A percentile compares a stretch with the other conserved stretches of the same genome.
Conservation (phyloP, 1,140 invertebrate species). For the Eupristina koningsbergeri region DNA sequence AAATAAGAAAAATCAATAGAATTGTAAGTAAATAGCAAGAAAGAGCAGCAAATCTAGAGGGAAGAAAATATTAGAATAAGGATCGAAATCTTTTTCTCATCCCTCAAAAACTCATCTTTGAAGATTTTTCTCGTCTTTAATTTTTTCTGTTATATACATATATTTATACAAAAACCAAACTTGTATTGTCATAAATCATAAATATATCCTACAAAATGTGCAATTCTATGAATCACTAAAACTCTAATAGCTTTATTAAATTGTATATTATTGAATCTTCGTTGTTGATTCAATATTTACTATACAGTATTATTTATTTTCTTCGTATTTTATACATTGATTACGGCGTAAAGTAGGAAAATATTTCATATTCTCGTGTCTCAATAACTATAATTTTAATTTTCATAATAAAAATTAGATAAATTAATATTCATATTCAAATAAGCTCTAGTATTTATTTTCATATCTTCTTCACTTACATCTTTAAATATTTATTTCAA, state of each 20-base stretch:
- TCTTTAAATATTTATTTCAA: no score
- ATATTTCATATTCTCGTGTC: background rate
- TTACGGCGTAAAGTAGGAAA: background rate
- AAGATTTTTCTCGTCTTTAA: background rate
- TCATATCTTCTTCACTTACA: no score
- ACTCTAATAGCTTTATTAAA: background rate
- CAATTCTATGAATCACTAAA: background rate
- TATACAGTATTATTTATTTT: background rate
- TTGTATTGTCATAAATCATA: background rate
- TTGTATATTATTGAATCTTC: background rate
- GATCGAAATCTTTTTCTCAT: constrained; percentile 13
- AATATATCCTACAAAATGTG: background rate
- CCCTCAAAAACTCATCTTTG: constrained; percentile 23
- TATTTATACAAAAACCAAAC: background rate
- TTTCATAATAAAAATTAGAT: background rate
- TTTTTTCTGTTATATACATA: background rate
- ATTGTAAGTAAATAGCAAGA: background rate
- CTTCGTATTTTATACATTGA: background rate
- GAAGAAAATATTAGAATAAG: constrained; percentile 20
- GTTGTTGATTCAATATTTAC: background rate
- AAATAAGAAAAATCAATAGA: constrained; percentile 16
- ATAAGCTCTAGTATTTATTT: background rate
- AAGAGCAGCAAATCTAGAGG: background rate
- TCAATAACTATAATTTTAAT: background rate
- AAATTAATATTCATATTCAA: background rate